Base-by-base conservation (phyloP, 2,888 invertebrate species). In the Cryptus viduatorius region DNA sequence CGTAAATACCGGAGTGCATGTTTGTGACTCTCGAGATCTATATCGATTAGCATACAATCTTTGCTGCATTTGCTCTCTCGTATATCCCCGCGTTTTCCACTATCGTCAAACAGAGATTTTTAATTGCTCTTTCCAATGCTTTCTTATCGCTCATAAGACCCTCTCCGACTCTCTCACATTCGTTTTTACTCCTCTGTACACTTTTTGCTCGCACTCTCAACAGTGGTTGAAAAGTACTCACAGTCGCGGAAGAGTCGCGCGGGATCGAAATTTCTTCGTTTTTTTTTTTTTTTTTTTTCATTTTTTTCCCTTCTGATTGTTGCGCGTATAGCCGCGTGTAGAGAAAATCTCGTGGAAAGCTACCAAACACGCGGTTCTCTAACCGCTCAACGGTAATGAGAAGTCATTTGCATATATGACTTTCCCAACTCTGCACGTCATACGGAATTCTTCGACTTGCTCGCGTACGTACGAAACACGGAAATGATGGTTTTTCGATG, bases 1-100 rank as follows among this genome's bases (percentile, higher is more conserved):
- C 88, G 91, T 89, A 90, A 91, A 90, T 90, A 90, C 89, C 89
- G 86, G 83, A 84, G 90, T 90, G 90, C 91, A 90, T 90, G 90
- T 88, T 88, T 80, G 79, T 69, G 79, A 71, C 75, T 72, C 79
- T 77, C 83, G 86, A 91, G 90, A 91, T 91, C 80, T 61, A 12
- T 65, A 86, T 86, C 86, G 87, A 89, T 89, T 87, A 84, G 72
- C 86, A 50, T 75, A 87, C 83, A 87, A 87, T 87, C 86, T 86
- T 73, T 86, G 86, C 85, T 86, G 83, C 85, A 82, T 85, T 86
- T 86, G 82, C 82, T 86, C 69, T 82, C 73, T 31, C 24, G 42
- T 79, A 59, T 56, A 67, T 79, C 68, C 37, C 61, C 37, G 65
- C 79, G 73, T 71, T 37, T 37, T 37, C 80, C 78, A 73, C 86